A percentile compares a stretch with the other conserved stretches of the same genome.
phyloP scores from a whole-genome alignment of 2,797 vertebrate genomes.

The Limosa lapponica region DNA sequence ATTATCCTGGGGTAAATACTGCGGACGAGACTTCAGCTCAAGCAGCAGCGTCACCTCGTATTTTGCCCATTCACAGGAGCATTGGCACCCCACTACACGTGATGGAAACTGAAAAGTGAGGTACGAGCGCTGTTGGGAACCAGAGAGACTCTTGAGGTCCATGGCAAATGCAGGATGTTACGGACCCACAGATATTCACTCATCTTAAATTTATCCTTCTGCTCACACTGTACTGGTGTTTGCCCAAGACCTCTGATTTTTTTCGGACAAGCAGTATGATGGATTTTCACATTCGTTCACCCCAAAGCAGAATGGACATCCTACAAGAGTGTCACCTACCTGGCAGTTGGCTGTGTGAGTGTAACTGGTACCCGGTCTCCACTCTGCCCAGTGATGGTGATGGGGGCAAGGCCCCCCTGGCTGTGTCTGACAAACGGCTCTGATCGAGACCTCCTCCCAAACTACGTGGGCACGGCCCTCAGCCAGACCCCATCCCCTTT shows the following conservation, averaged over 20 bases:
- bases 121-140: not conserved
- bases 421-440: rapidly evolving
- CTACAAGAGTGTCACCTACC: too few species aligned
- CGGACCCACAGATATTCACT: not conserved
- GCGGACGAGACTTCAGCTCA: not conserved
- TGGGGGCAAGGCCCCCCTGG: rapidly evolving
- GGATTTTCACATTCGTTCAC: not conserved
- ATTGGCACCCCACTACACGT: rapidly evolving
- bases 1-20: not conserved
- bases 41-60: not conserved
- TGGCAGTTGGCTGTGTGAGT: rapidly evolving
- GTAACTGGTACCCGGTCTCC: not conserved
- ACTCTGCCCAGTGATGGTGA: too few species aligned
- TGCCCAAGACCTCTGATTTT: too few species aligned
- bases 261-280: not conserved
- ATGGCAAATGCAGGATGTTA: not conserved
- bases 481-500: too few species aligned
- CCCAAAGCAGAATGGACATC: not conserved
- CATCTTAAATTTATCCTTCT: not conserved
- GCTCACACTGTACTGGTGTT: not conserved
- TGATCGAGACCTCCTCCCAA: not conserved
- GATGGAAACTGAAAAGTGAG: not conserved
- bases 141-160: not conserved
- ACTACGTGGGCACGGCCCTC: too few species aligned
- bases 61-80: not conserved